phyloP scores from a whole-genome alignment of 2,888 invertebrate genomes.

The Rapana venosa region DNA sequence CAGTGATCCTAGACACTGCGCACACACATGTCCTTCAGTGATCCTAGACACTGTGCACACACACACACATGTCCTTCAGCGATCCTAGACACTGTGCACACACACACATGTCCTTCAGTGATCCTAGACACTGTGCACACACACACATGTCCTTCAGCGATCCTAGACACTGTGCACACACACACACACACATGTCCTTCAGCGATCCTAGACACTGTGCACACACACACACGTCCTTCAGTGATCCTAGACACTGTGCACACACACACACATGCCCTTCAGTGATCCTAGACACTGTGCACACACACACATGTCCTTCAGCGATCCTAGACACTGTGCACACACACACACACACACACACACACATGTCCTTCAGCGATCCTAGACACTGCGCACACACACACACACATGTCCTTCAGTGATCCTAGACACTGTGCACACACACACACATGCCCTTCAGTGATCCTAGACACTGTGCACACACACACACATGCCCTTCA shows the following conservation, averaged over 20 bases:
- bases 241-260: constrained; percentile 61
- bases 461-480: background rate
- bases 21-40: too few relatives aligned
- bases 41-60: too few relatives aligned
- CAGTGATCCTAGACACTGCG: too few relatives aligned
- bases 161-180: too few relatives aligned
- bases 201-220: too few relatives aligned
- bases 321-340: background rate
- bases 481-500: background rate
- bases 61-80: too few relatives aligned
- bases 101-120: background rate
- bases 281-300: background rate
- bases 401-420: background rate
- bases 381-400: background rate
- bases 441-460: background rate
- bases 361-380: too few relatives aligned
- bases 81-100: too few relatives aligned
- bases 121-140: too few relatives aligned
- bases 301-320: background rate
- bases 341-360: background rate
- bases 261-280: constrained; percentile 20
- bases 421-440: too few relatives aligned
- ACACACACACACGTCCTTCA: constrained; percentile 55
- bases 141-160: too few relatives aligned
- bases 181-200: too few relatives aligned